Percentiles rank a stretch among this genome's conserved stretches.
phyloP scores from a whole-genome alignment of 2,888 invertebrate species.

The Orchesellides sinensis region DNA sequence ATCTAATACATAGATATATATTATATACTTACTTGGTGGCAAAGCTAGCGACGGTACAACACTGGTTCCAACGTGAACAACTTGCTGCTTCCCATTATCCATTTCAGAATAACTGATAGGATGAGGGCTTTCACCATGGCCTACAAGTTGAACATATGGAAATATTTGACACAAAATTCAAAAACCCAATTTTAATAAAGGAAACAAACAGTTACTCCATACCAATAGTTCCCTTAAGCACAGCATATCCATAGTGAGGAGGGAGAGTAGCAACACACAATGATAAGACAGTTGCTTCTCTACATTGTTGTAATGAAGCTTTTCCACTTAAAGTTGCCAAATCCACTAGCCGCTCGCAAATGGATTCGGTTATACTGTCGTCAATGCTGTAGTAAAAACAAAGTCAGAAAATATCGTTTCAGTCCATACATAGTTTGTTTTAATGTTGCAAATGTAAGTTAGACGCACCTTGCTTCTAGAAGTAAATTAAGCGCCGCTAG shows the following conservation, averaged over 20 bases:
- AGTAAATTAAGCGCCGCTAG: slow-evolving; percentile 93
- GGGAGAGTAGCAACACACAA: slow-evolving; percentile 98
- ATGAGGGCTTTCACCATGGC: slow-evolving; percentile 76
- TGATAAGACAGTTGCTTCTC: slow-evolving; percentile 96
- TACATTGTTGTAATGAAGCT: slow-evolving; percentile 85
- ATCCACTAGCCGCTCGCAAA: slow-evolving; percentile 93
- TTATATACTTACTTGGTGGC: slow-evolving; percentile 63
- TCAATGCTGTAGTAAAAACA: slow-evolving; percentile 87
- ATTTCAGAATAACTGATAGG: slow-evolving; percentile 80
- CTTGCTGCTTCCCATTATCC: slow-evolving; percentile 90
- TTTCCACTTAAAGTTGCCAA: slow-evolving; percentile 93
- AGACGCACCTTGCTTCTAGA: slow-evolving; percentile 89
- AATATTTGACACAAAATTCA: too few relatives aligned
- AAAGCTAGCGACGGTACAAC: slow-evolving; percentile 73
- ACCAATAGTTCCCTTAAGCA: slow-evolving; percentile 80
- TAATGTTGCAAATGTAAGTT: neutral
- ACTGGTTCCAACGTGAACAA: slow-evolving; percentile 95
- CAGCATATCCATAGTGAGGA: slow-evolving; percentile 94
- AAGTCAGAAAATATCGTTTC: too few relatives aligned
- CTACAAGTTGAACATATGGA: too few relatives aligned
- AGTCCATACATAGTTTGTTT: slow-evolving; percentile 12
- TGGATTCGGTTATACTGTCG: slow-evolving; percentile 92
- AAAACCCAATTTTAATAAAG: neutral
- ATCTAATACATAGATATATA: neutral
- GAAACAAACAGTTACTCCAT: too few relatives aligned